A percentile compares a stretch with the other conserved stretches of the same genome.
Evolutionary conservation across 2,888 invertebrate species (phyloP).

Genomic region (Teleiodes luculella): DNA sequence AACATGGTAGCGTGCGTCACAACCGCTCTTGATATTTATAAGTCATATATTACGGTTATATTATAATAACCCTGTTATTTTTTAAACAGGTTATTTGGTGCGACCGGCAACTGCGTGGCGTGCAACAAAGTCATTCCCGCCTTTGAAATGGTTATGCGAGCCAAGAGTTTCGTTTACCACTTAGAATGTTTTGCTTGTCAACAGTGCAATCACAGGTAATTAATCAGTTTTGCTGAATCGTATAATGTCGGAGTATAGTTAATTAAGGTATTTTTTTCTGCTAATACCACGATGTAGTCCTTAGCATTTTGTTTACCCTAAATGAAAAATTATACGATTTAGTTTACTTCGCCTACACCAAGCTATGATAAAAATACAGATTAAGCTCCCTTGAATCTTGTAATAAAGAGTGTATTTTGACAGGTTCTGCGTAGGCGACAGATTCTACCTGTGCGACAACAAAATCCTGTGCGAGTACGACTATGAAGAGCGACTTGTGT

Average conservation of each 20-base stretch:
- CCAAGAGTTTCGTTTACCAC: slow-evolving; percentile 94
- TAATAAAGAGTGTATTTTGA: slow-evolving; percentile 24
- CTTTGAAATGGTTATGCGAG: slow-evolving; percentile 97
- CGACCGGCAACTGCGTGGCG: slow-evolving; percentile 93
- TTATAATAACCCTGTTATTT: slow-evolving; percentile 39
- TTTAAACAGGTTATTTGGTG: slow-evolving; percentile 88
- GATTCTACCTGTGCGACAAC: slow-evolving; percentile 95
- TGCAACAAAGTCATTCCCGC: slow-evolving; percentile 96
- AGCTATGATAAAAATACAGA: background rate
- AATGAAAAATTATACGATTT: no score
- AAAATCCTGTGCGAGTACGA: slow-evolving; percentile 96
- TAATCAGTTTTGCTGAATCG: no score
- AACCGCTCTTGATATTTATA: slow-evolving; percentile 46
- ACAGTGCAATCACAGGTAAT: slow-evolving; percentile 94
- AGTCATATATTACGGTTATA: slow-evolving; percentile 46
- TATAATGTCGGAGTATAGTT: no score
- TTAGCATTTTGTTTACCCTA: no score
- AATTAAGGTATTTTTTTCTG: no score
- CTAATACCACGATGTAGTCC: no score
- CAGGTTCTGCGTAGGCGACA: slow-evolving; percentile 97
- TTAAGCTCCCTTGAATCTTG: background rate
- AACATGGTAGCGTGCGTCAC: slow-evolving; percentile 41
- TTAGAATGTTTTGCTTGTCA: slow-evolving; percentile 97
- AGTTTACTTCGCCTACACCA: no score
- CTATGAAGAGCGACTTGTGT: slow-evolving; percentile 94